Evolutionary conservation across 2,113 vertebrate genomes (phyloP).

Genomic region (Scortum barcoo): DNA sequence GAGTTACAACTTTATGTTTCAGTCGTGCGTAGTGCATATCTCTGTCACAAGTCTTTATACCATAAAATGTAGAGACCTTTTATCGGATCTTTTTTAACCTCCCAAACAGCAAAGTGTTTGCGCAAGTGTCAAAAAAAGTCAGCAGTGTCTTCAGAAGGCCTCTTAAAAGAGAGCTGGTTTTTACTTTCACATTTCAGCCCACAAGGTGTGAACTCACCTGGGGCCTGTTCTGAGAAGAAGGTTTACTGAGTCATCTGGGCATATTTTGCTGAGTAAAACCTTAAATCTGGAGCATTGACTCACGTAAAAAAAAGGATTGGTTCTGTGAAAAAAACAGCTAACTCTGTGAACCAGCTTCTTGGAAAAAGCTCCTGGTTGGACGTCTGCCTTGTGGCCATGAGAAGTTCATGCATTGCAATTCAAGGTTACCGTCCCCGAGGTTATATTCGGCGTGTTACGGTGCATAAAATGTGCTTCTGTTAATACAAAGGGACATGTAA

Average conservation of each 20-base stretch:
- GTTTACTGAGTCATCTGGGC: neutral
- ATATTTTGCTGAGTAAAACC: neutral
- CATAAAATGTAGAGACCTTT: neutral
- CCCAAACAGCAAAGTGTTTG: too few relatives aligned
- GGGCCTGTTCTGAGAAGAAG: neutral
- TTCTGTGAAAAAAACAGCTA: neutral
- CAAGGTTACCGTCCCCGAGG: neutral
- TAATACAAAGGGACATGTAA: neutral
- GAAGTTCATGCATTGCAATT: constrained; percentile 1
- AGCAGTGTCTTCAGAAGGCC: neutral
- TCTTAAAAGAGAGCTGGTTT: neutral
- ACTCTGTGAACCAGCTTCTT: neutral
- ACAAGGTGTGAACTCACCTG: neutral
- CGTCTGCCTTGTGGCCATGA: neutral
- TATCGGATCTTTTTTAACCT: too few relatives aligned
- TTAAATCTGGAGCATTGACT: neutral
- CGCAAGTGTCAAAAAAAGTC: neutral
- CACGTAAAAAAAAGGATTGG: neutral
- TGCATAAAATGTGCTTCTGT: neutral
- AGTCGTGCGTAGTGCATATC: neutral
- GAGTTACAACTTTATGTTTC: too few relatives aligned
- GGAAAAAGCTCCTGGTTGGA: neutral
- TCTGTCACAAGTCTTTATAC: neutral
- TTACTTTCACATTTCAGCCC: neutral
- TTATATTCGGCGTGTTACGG: neutral